Percentiles rank a stretch among this genome's conserved stretches.
These are phyloP conservation scores for Lingula anatina DNA, from an alignment of 2,888 invertebrate genomes.

Conservation along the genomic window DNA sequence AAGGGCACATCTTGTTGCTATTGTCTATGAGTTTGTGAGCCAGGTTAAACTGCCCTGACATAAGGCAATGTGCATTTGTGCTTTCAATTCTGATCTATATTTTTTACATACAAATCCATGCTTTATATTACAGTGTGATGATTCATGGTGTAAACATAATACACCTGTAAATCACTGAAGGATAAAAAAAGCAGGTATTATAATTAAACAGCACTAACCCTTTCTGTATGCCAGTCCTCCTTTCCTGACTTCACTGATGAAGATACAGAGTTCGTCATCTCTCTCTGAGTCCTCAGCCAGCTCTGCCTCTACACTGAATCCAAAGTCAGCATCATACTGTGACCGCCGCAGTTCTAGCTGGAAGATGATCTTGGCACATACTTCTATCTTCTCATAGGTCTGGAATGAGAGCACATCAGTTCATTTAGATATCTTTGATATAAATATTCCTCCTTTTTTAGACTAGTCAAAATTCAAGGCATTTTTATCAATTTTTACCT, in stretches of 20 bases:
- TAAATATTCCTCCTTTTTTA: background rate
- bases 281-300: constrained; percentile 92
- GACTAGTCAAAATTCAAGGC: background rate
- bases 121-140: no score
- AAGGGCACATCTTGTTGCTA: no score
- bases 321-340: constrained; percentile 93
- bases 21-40: background rate
- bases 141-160: no score
- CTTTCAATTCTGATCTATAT: no score
- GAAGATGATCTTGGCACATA: constrained; percentile 93
- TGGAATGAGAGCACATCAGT: constrained; percentile 14
- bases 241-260: constrained; percentile 92
- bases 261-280: constrained; percentile 94
- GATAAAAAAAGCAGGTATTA: no score
- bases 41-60: background rate
- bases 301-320: constrained; percentile 95
- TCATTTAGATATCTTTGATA: background rate
- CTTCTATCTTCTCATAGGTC: constrained; percentile 64
- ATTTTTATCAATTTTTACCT: background rate
- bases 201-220: no score
- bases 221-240: constrained; percentile 94
- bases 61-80: no score
- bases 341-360: constrained; percentile 89
- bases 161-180: no score
- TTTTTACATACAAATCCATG: no score